Evolutionary conservation across 2,113 vertebrate species (phyloP), one percentile per base, ranked within the genome.

Genomic region (Dascyllus trimaculatus): DNA sequence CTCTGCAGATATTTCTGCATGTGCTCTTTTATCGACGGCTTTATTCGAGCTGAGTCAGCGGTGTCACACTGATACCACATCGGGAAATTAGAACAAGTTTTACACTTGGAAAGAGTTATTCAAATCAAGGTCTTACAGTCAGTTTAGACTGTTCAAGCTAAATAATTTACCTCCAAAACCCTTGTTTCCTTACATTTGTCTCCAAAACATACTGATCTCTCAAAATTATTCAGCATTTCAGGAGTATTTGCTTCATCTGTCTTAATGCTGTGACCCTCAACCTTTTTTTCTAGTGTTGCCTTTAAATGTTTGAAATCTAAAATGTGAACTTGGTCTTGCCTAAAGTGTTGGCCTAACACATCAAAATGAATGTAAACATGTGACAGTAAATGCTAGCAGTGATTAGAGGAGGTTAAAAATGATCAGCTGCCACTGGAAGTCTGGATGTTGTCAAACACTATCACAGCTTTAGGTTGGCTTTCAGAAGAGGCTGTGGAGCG

Each of bases 391-490:
- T 72, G 57, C 64, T 45, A 78, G 70, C 49, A 35, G 54, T 1
- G 24, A 63, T 78, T 26, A 59, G 17, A 63, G 45, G 49, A 49
- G 45, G 29, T 72, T 68, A 38, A 54, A 79, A 73, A 63, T 77
- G 6, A 64, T 40, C 57, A 61, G 51, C 32, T 35, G 13, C 29
- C 59, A n/a, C 21, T 59, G 32, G 26, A 53, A 63, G 54, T 51
- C 70, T 81, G 72, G 57, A 25, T 72, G 40, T 70, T 35, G 59
- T 79, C 66, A 70, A 80, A 88, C 76, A 53, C 38, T 10, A 9
- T 57, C 45, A 22, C 51, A 71, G 46, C 46, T 57, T n/a, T 40
- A 26, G 78, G 35, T 13, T 25, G 49, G 11, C 38, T 43, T 80
- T 69, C 35, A 71, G 49, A 75, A n/a, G 43, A 65, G 59, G 46